A percentile compares a stretch with the other conserved stretches of the same genome.
Evolutionary conservation across 2,113 vertebrate species (phyloP).

Genomic region (Lophotis ruficrista): DNA sequence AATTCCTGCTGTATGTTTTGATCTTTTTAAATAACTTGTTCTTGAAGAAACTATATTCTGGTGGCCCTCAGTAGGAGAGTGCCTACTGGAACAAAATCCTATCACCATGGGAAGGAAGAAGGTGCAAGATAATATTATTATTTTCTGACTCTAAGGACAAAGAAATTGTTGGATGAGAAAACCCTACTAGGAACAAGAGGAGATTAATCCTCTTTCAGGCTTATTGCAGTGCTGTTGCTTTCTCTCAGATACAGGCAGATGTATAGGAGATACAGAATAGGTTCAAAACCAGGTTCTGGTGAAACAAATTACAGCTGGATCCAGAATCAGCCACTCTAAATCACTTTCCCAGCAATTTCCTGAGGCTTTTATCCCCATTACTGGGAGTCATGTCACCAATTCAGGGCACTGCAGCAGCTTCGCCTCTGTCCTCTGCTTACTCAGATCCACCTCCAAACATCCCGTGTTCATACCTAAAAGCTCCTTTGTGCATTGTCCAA

Average conservation of each 20-base stretch:
- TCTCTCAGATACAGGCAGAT: background rate
- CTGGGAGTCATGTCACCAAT: background rate
- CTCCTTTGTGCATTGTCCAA: background rate
- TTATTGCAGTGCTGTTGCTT: background rate
- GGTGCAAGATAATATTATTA: background rate
- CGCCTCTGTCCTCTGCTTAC: background rate
- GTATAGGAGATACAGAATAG: background rate
- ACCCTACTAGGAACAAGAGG: background rate
- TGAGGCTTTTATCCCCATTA: background rate
- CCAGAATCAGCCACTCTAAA: background rate
- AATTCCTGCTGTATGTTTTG: conserved; percentile 30
- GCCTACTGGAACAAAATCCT: conserved; percentile 9
- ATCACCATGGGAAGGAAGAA: background rate
- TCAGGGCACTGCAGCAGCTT: background rate
- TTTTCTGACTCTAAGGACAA: background rate
- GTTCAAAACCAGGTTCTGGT: background rate
- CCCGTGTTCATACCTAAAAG: background rate
- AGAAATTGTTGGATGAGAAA: background rate
- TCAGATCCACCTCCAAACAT: background rate
- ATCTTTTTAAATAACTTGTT: conserved; percentile 36
- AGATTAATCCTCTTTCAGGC: background rate
- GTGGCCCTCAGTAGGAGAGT: background rate
- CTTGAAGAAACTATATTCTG: conserved; percentile 29
- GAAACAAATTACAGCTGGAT: background rate
- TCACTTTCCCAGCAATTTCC: background rate